Evolutionary conservation across 2,888 invertebrate genomes (phyloP), one percentile per base, ranked within the genome.

Genomic region (Ferrisia virgata): DNA sequence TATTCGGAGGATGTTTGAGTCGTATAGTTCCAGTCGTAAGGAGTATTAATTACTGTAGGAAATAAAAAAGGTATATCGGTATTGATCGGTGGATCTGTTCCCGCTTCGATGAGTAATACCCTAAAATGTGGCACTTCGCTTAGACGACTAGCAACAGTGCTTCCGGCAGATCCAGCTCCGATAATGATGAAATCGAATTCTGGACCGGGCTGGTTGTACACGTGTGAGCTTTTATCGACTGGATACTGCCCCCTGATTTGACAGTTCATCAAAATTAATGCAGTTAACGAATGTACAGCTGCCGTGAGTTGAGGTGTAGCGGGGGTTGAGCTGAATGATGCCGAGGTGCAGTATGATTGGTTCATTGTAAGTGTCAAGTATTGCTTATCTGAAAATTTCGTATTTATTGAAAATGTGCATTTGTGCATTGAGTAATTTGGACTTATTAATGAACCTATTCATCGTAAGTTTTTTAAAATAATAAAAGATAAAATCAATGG

Each of bases 291-390:
- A 0, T 96, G 95, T 0, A 96, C 96, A 85, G 94, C 93, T 89
- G 93, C 96, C 0, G 96, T 95, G 0, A 96, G 94, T 89, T 96
- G 96, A 5, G 94, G 93, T 1, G 96, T 92, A 0, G 96, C 95
- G 33, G 96, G 89, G 87, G 93, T 95, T 2, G 95, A 95, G 0
- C 95, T 96, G 0, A 92, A 93, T 4, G 92, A 91, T n/a, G n/a
- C n/a, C n/a, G n/a, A n/a, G n/a, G n/a, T n/a, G n/a, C n/a, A n/a
- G 87, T 96, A 96, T 87, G 95, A 96, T 0, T 92, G 92, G 0
- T 95, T 95, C 85, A 92, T 91, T 0, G 94, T 91, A n/a, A n/a
- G n/a, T n/a, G n/a, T n/a, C n/a, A n/a, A n/a, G n/a, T n/a, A n/a
- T n/a, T n/a, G n/a, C n/a, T n/a, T n/a, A n/a, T n/a, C n/a, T n/a